phyloP scores from a whole-genome alignment of 53 echinoderm and acorn worm genomes.

The Arbacia lixula region DNA sequence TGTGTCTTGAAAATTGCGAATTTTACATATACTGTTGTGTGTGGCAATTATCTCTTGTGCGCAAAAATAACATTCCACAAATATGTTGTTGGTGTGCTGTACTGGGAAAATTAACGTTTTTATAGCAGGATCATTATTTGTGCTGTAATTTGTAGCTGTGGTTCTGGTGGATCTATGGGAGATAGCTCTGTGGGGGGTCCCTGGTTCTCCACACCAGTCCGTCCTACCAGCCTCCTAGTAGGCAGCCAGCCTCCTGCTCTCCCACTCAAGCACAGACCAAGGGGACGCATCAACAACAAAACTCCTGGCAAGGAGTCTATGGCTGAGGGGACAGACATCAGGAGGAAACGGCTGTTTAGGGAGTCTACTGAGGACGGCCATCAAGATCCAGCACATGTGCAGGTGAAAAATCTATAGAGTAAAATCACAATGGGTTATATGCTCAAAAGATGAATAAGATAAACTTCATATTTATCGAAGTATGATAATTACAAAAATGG shows the following conservation, averaged over 20 bases:
- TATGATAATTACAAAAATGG: no score
- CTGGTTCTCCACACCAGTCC: conserved; percentile 53
- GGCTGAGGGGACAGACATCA: not conserved
- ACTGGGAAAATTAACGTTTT: no score
- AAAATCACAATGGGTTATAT: not conserved
- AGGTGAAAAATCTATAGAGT: not conserved
- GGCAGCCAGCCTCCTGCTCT: not conserved
- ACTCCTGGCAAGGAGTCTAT: not conserved
- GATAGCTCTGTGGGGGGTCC: not conserved
- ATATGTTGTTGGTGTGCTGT: no score
- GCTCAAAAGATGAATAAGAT: no score
- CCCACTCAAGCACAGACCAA: not conserved
- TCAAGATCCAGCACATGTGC: not conserved
- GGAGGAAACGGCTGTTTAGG: conserved; percentile 46
- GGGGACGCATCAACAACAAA: no score
- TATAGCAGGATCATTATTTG: no score
- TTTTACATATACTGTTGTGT: no score
- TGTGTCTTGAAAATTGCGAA: no score
- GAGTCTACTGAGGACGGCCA: not conserved
- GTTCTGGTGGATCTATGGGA: conserved; percentile 20
- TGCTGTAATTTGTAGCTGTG: not conserved
- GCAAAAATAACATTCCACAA: no score
- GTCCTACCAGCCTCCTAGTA: not conserved
- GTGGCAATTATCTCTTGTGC: no score
- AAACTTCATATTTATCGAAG: no score